These are phyloP conservation scores for Felis catus DNA, from an alignment of 2,113 vertebrate species.

Conservation along the genomic window DNA sequence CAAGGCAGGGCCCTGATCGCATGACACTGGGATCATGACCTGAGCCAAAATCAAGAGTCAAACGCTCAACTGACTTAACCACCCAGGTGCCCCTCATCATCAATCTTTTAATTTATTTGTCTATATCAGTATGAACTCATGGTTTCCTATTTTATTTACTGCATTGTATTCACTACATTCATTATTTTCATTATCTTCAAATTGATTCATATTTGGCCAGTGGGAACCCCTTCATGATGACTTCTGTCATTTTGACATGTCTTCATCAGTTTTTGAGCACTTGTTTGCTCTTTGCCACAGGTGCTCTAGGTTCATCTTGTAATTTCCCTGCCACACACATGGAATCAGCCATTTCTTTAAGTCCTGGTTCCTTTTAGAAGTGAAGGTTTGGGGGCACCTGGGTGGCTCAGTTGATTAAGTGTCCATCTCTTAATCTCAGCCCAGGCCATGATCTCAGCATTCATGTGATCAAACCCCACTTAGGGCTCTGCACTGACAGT, in stretches of 20 bases:
- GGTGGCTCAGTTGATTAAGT: no score
- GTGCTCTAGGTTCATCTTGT: background rate
- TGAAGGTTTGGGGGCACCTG: background rate
- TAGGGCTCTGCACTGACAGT: no score
- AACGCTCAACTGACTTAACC: background rate
- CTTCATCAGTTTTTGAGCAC: background rate
- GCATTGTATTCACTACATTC: background rate
- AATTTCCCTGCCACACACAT: background rate
- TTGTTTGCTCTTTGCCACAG: background rate
- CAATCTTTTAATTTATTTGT: background rate
- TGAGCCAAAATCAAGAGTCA: background rate
- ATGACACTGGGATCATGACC: background rate
- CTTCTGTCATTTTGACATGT: constrained; percentile 1
- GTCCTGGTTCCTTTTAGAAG: background rate
- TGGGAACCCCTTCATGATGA: background rate
- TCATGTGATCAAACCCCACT: no score
- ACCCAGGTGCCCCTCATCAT: background rate
- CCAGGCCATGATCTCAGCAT: no score
- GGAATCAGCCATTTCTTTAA: background rate
- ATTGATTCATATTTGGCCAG: background rate
- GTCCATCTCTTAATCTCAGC: no score
- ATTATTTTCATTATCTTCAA: background rate
- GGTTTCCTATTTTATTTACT: background rate
- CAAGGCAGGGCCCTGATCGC: background rate
- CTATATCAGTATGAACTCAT: background rate